Base-by-base conservation (phyloP, 2,888 invertebrate species). In the Ethmia dodecea region DNA sequence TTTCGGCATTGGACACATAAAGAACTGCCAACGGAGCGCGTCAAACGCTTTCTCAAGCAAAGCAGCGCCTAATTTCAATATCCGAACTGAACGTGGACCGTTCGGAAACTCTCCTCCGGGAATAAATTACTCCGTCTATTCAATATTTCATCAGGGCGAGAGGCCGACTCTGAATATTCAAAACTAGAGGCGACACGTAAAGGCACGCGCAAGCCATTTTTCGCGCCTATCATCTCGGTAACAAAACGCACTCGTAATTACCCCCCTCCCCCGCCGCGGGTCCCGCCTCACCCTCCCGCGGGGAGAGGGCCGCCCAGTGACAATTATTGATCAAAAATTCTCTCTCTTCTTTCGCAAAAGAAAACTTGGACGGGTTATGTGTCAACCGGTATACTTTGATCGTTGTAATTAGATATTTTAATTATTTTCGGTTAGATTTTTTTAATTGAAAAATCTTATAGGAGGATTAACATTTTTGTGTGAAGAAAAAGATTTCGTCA, bases 311-410 rank as follows among this genome's bases (percentile, higher is more conserved):
- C 84, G 81, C 86, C 86, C 88, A 89, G 89, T 89, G 89, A 89
- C 89, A 89, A 89, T 89, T 89, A 89, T 89, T 88, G 89, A 89
- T 89, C 89, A 89, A 88, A 88, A 88, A 89, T 89, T 89, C 89
- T 88, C 89, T 88, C 88, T 88, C 86, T 86, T 86, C 86, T 86
- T 86, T 86, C 83, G 86, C 84, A 84, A 86, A 86, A 86, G 86
- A 84, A 86, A 86, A 86, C 86, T 86, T 84, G 86, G 86, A 86
- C 86, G 86, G 84, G 86, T 86, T 86, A 84, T 79, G 86, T 84
- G 83, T 79, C 74, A 75, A 74, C 80, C 69, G 68, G 57, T 65
- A 45, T 60, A 62, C 60, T 62, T 84, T 86, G 84, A 72, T 81
- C 77, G 59, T 84, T 77, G 73, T 73, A 81, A 79, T 84, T 84